Evolutionary conservation across 2,113 vertebrate species (phyloP).

Genomic region (human): GRCh38 chr2:165785501-165786000

Average conservation of each 20-base stretch:
- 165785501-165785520: neutral
- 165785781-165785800: neutral
- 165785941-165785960: constrained; percentile 4
- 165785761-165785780: neutral
- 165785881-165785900: neutral
- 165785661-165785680: neutral
- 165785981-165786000: neutral
- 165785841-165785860: neutral
- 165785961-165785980: neutral
- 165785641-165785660: neutral
- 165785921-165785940: neutral
- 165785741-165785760: neutral
- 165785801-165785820: neutral
- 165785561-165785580: neutral
- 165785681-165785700: constrained; percentile 27
- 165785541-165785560: neutral
- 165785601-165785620: neutral
- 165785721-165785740: neutral
- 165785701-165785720: neutral
- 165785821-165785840: neutral
- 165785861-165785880: neutral
- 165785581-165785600: neutral
- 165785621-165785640: neutral
- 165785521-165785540: neutral
- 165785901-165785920: neutral